Percentiles rank a stretch among this genome's conserved stretches.
Evolutionary conservation across 2,888 invertebrate species (phyloP).

Genomic region (Entomobrya proxima): DNA sequence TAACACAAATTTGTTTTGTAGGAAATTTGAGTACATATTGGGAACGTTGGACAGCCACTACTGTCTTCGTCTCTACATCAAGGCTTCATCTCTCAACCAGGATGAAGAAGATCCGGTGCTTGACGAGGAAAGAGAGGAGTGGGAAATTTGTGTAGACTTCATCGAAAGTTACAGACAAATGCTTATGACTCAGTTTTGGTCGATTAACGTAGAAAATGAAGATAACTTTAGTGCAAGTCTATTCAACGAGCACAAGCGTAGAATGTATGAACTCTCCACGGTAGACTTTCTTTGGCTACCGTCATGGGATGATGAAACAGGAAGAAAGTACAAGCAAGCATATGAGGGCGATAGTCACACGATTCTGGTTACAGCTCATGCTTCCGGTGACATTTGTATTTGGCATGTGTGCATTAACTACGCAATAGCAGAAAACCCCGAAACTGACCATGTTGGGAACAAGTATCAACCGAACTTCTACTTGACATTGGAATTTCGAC

Average conservation of each 20-base stretch:
- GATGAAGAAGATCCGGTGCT: neutral
- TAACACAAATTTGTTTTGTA: too few relatives aligned
- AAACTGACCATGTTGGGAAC: neutral
- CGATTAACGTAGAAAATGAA: constrained; percentile 15
- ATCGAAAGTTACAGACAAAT: constrained; percentile 57
- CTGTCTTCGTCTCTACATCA: constrained; percentile 29
- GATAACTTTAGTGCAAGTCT: neutral
- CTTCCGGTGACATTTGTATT: constrained; percentile 61
- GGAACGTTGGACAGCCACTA: constrained; percentile 50
- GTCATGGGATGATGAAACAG: constrained; percentile 15
- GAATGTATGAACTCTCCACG: constrained; percentile 62
- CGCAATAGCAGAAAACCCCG: neutral
- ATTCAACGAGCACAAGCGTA: constrained; percentile 40
- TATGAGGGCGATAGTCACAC: constrained; percentile 15
- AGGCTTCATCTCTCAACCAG: neutral
- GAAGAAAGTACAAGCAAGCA: neutral
- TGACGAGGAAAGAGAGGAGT: constrained; percentile 40
- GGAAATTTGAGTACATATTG: constrained; percentile 52
- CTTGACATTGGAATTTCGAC: constrained; percentile 41
- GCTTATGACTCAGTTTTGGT: constrained; percentile 52
- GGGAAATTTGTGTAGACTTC: constrained; percentile 52
- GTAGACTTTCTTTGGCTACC: constrained; percentile 63
- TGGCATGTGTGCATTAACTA: constrained; percentile 51
- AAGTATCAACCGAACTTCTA: constrained; percentile 28
- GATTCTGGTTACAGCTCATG: constrained; percentile 54